A percentile compares a stretch with the other conserved stretches of the same genome.
Conservation (phyloP, 2,113 vertebrate species). For the Acanthisitta chloris region DNA sequence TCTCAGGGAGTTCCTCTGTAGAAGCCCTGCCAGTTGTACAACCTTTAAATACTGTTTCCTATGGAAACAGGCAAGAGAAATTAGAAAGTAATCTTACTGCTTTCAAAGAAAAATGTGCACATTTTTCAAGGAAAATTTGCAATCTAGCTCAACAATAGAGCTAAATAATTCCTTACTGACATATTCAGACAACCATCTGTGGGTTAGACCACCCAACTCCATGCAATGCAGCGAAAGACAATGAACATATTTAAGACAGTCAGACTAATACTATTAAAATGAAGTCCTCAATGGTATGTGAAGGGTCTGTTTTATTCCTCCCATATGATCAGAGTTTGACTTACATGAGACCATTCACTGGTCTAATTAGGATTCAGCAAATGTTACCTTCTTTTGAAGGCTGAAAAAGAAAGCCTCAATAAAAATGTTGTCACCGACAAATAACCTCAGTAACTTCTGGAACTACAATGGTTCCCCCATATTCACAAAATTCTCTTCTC, state of each 20-base stretch:
- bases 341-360: constrained; percentile 3
- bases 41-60: neutral
- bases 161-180: neutral
- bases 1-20: neutral
- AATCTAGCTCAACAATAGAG: neutral
- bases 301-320: constrained; percentile 16
- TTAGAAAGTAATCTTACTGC: neutral
- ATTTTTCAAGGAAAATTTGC: neutral
- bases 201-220: neutral
- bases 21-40: neutral
- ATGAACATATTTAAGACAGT: neutral
- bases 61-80: neutral
- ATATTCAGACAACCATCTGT: neutral
- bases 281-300: neutral
- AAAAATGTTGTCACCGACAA: neutral
- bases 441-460: neutral
- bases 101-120: neutral
- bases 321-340: neutral
- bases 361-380: constrained; percentile 31
- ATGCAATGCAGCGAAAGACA: neutral
- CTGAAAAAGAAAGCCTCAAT: neutral
- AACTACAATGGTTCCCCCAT: neutral
- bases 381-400: neutral
- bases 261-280: neutral
- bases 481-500: neutral